These are phyloP conservation scores for Apodemus speciosus DNA, from an alignment of 2,113 vertebrate genomes.

Conservation along the genomic window DNA sequence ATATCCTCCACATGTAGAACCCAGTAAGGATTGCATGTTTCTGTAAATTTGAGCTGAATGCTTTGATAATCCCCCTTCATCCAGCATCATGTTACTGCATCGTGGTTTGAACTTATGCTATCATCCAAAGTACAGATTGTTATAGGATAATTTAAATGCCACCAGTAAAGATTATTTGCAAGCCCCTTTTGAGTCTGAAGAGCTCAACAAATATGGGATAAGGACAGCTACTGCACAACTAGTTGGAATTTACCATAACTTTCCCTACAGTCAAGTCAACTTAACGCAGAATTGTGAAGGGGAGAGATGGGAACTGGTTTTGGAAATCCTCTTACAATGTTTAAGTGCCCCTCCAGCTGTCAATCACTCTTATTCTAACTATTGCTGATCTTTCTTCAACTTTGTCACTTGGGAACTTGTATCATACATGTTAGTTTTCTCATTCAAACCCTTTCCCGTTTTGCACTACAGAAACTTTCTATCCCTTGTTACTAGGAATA, in stretches of 20 bases:
- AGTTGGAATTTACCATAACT: neutral
- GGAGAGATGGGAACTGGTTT: neutral
- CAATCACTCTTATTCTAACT: neutral
- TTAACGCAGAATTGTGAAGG: neutral
- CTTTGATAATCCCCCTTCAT: neutral
- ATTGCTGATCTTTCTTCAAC: neutral
- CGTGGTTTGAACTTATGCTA: neutral
- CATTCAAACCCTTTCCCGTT: neutral
- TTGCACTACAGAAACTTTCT: neutral
- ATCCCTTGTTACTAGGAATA: neutral
- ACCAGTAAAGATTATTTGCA: constrained; percentile 44
- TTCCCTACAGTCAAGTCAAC: neutral
- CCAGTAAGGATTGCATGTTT: neutral
- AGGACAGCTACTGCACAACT: neutral
- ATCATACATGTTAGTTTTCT: neutral
- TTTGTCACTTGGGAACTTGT: neutral
- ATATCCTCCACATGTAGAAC: neutral
- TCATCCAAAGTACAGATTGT: neutral
- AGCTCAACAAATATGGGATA: neutral
- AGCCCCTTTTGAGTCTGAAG: neutral
- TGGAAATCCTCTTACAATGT: neutral
- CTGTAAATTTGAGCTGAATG: neutral
- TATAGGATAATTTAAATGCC: constrained; percentile 34
- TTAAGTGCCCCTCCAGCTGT: neutral
- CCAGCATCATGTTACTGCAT: neutral